These are phyloP conservation scores for Pristionchus mayeri DNA, from an alignment of 2,888 invertebrate species.

Conservation along the genomic window DNA sequence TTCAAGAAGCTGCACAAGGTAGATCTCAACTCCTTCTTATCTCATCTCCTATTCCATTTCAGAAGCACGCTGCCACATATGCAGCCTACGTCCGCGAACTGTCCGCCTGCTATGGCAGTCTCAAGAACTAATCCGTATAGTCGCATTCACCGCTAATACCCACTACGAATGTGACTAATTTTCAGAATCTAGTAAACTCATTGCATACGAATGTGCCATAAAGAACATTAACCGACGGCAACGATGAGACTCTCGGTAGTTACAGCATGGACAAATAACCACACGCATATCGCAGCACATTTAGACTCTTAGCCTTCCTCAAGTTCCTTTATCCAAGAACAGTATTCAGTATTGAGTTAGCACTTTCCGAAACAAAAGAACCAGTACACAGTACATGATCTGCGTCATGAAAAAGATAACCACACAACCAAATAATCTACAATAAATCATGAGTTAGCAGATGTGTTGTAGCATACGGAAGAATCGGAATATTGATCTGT, in stretches of 20 bases:
- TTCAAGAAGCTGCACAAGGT: constrained; percentile 59
- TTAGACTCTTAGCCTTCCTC: too few relatives aligned
- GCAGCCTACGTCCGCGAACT: constrained; percentile 39
- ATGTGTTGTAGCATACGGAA: constrained; percentile 28
- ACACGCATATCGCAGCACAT: background rate
- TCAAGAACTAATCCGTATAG: constrained; percentile 30
- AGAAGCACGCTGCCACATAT: constrained; percentile 36
- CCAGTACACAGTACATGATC: constrained; percentile 42
- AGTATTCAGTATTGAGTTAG: constrained; percentile 15
- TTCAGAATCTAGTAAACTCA: constrained; percentile 28
- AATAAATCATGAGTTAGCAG: constrained; percentile 32
- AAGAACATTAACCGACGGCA: background rate
- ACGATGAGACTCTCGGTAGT: constrained; percentile 16
- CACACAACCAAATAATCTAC: constrained; percentile 24
- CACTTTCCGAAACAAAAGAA: constrained; percentile 28
- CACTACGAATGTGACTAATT: background rate
- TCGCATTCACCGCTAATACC: background rate
- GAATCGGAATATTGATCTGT: constrained; percentile 10
- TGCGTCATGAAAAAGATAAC: constrained; percentile 33
- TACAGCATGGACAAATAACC: constrained; percentile 34
- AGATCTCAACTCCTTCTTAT: too few relatives aligned
- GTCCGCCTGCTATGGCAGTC: constrained; percentile 32
- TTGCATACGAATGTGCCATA: constrained; percentile 12
- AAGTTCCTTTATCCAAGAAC: constrained; percentile 17
- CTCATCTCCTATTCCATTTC: constrained; percentile 15